Base-by-base conservation (phyloP, 2,888 invertebrate species). In the Spicauda simplicius region DNA sequence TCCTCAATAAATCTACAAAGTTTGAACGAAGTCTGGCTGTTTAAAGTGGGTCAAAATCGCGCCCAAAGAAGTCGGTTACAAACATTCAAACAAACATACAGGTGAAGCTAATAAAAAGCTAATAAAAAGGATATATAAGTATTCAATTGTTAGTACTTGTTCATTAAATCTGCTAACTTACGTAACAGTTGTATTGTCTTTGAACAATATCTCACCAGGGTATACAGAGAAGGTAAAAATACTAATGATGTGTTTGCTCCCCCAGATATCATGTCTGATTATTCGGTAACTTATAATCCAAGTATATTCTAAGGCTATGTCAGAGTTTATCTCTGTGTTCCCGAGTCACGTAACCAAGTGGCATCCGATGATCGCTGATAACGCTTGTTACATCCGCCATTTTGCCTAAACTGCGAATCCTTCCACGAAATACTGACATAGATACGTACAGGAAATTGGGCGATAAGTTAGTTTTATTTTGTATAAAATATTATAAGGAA, bases 281-380 rank as follows among this genome's bases (percentile, higher is more conserved):
- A 14, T 41, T 41, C 11, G 6, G 16, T 48, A 48, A 16, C 48
- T 4, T 25, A 25, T 5, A 16, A 48, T 48, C n/a, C 16, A 8
- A 48, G 48, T 25, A 25, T 16, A 41, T 20, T 55, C 30, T 55
- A 55, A 30, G n/a, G 54, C 48, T 30, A n/a, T 55, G 56, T 57
- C 19, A 57, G 19, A 57, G 56, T 41, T 57, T 57, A 57, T 57
- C 56, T 41, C 37, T 30, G 50, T 12, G 5, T 10, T 14, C 8
- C 57, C 18, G 25, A 25, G 50, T 50, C 59, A 59, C 59, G 59
- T 48, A 48, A n/a, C 37, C 48, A 30, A 59, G 59, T 59, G 50
- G 59, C 59, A 59, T 50, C 50, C 50, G 30, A 59, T 59, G 59
- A 59, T 30, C 7, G 6, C 48, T 11, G 59, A 59, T 59, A 59